Evolutionary conservation across 1,140 invertebrate species (phyloP).

Genomic region (Monochamus saltuarius): DNA sequence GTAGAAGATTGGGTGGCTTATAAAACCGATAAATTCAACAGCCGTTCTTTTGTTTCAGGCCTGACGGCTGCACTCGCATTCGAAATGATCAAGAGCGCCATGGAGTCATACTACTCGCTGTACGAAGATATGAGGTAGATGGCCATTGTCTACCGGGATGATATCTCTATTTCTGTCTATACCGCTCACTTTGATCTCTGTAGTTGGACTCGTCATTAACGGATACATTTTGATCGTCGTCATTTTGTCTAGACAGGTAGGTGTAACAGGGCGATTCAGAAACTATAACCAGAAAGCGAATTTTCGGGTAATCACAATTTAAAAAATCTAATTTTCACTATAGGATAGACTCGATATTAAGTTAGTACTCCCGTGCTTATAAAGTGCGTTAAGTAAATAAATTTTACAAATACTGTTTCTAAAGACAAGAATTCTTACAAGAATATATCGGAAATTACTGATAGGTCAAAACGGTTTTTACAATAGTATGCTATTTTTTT

Average conservation of each 20-base stretch:
- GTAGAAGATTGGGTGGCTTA: too few species aligned
- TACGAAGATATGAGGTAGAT: constrained; percentile 27
- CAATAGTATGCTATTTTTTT: too few species aligned
- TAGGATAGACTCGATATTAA: background rate
- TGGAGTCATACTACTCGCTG: constrained; percentile 2
- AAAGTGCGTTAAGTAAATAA: too few species aligned
- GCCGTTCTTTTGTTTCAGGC: too few species aligned
- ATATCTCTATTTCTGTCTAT: constrained; percentile 46
- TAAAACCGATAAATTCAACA: too few species aligned
- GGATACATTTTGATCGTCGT: constrained; percentile 48
- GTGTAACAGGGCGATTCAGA: background rate
- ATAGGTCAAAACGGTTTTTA: too few species aligned
- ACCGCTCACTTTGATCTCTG: constrained; percentile 43
- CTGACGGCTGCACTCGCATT: too few species aligned
- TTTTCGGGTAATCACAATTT: background rate
- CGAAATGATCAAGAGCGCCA: background rate
- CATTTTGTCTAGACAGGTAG: constrained; percentile 48
- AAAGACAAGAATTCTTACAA: too few species aligned
- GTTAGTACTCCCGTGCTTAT: too few species aligned
- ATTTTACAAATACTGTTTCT: too few species aligned
- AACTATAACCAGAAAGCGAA: too few species aligned
- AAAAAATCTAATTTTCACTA: background rate
- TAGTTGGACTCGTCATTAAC: constrained; percentile 46
- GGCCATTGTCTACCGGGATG: constrained; percentile 34
- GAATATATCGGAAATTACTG: too few species aligned